These are phyloP conservation scores for Teleogryllus oceanicus DNA, from an alignment of 2,888 invertebrate species.

Conservation along the genomic window DNA sequence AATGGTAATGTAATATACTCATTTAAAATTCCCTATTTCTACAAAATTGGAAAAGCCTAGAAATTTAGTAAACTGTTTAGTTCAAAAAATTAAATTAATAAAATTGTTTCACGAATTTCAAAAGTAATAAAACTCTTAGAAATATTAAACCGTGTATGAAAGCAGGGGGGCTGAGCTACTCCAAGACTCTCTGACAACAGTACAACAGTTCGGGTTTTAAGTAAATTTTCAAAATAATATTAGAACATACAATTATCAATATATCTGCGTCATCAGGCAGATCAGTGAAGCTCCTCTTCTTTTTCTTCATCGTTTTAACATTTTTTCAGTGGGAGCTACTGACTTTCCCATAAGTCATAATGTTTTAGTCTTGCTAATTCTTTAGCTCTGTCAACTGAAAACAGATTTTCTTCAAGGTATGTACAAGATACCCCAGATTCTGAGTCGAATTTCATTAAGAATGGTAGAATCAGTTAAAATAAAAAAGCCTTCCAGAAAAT, in stretches of 20 bases:
- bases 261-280: neutral
- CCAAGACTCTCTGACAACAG: neutral
- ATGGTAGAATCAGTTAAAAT: no score
- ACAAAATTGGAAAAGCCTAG: neutral
- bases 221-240: neutral
- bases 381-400: constrained; percentile 2
- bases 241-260: neutral
- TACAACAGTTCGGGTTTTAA: neutral
- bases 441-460: no score
- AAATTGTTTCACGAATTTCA: no score
- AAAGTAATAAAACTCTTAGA: no score
- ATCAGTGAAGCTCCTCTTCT: neutral
- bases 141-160: no score
- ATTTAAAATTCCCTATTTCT: neutral
- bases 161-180: no score
- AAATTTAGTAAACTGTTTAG: no score
- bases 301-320: neutral
- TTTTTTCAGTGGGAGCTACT: neutral
- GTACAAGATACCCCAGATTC: no score
- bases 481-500: no score
- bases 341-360: neutral
- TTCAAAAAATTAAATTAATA: no score
- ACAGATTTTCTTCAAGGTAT: neutral
- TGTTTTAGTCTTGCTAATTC: neutral
- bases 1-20: neutral